Base-by-base conservation (phyloP, 2,797 vertebrate species). In the Cynodonichthys magdalenae region DNA sequence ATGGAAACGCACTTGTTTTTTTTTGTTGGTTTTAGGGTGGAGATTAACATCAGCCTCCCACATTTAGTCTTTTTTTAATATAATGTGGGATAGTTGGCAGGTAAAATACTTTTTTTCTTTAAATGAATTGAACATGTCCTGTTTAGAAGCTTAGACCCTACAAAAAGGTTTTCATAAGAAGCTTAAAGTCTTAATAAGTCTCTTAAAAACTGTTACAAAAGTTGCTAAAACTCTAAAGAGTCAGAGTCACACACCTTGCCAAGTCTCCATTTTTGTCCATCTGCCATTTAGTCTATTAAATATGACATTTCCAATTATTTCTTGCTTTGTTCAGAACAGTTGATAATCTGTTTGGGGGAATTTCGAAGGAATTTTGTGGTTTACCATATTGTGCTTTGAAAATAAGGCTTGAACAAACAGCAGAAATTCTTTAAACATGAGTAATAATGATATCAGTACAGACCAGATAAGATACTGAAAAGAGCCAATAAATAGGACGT, bases 371-470 rank as follows among this genome's bases (percentile, higher is more conserved):
- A 83, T 85, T 61, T 51, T 46, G 73, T 50, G 71, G 79, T 82
- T 83, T 74, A 60, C 63, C 71, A 79, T 80, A 76, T 48, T 66
- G 53, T 56, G 63, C 67, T 70, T 76, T 53, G 27, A 58, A 69
- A 75, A 66, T 31, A 50, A 57, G 61, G 76, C 44, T 74, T 63
- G 52, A 74, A 80, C 69, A 71, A 69, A 68, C 74, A 53, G 63
- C 64, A 58, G 57, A 75, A 76, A 89, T 89, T 83, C 79, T 60
- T 82, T 19, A 51, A 57, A 69, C 53, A 28, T 85, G 77, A 84
- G 72, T 67, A 84, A 71, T 55, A 59, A 29, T 53, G 66, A 81
- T 74, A 72, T 78, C 59, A 75, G 68, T 59, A 63, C 65, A 74
- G 28, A 75, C 61, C 80, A 79, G 75, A 86, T 76, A 79, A 64